Base-by-base conservation (phyloP, 2,113 vertebrate genomes). In the Procapra przewalskii region DNA sequence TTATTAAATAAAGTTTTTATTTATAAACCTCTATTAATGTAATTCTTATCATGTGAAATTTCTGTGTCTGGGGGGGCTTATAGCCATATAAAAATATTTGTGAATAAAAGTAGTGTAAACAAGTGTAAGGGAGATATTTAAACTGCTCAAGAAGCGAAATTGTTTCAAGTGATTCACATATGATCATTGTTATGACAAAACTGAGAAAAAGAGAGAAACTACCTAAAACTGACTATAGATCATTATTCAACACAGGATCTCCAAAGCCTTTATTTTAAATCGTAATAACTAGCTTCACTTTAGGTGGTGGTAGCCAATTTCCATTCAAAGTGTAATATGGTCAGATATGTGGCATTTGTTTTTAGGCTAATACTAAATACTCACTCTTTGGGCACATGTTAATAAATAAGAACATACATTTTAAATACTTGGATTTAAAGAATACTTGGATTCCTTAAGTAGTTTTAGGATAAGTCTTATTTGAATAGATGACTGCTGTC, bases 401-500 rank as follows among this genome's bases (percentile, higher is more conserved):
- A 85, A 17, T 31, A 71, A 50, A 8, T 27, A 94, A 59, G 17
- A 59, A 40, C 13, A 60, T 90, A 62, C 5, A 62, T 64, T 92
- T 87, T 94, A 89, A 92, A 15, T 9, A 54, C 23, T 77, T 77
- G 36, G 6, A 77, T 25, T 77, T 77, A 77, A 77, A 77, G 75
- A 87, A 50, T 79, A 90, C 13, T 21, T 95, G 54, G 4, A 77
- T 84, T 84, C 43, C n/a, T 77, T 64, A 91, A 84, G 79, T 67
- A 82, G 21, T 89, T 94, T 89, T 48, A 88, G 79, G 81, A 80
- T 89, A 48, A 77, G 40, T 91, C 93, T 97, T 81, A 96, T 92
- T 84, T 96, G 40, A 88, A 93, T 59, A n/a, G 50, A 93, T 91
- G 33, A n/a, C 84, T 96, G 75, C 43, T 91, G 14, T 93, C 48